phyloP scores from a whole-genome alignment of 2,113 vertebrate species.

The Origma solitaria region DNA sequence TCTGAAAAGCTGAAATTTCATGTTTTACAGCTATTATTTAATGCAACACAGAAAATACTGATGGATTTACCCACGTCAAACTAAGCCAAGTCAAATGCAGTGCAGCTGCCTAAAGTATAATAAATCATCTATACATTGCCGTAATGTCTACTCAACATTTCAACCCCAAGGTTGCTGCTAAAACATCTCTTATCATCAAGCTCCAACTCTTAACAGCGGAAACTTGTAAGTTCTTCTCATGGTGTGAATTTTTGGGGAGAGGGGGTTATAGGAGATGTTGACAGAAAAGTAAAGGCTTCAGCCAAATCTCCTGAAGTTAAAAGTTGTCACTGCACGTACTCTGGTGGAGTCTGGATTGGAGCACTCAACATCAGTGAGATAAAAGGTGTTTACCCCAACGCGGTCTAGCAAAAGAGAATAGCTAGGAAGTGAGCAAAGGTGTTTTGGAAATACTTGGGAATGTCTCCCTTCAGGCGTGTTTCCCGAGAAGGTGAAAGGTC shows the following conservation, averaged over 20 bases:
- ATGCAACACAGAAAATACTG: background rate
- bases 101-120: background rate
- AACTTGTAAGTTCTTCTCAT: background rate
- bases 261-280: background rate
- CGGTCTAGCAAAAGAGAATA: slow-evolving; percentile 2
- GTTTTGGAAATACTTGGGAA: slow-evolving; percentile 48
- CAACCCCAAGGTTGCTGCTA: background rate
- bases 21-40: background rate
- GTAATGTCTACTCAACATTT: background rate
- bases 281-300: background rate
- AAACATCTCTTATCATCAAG: background rate
- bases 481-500: slow-evolving; percentile 21
- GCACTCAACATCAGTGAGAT: background rate
- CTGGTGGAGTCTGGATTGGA: background rate
- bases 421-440: slow-evolving; percentile 56
- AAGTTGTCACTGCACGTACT: background rate
- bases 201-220: background rate
- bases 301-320: background rate
- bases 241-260: background rate
- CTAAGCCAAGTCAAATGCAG: slow-evolving; percentile 21
- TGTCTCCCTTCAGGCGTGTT: slow-evolving; percentile 42
- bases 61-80: background rate
- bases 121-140: background rate
- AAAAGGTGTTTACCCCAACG: slow-evolving; percentile 37
- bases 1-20: background rate